A percentile compares a stretch with the other conserved stretches of the same genome.
These are phyloP conservation scores for Champsocephalus gunnari DNA, from an alignment of 2,797 vertebrate species.

Conservation along the genomic window DNA sequence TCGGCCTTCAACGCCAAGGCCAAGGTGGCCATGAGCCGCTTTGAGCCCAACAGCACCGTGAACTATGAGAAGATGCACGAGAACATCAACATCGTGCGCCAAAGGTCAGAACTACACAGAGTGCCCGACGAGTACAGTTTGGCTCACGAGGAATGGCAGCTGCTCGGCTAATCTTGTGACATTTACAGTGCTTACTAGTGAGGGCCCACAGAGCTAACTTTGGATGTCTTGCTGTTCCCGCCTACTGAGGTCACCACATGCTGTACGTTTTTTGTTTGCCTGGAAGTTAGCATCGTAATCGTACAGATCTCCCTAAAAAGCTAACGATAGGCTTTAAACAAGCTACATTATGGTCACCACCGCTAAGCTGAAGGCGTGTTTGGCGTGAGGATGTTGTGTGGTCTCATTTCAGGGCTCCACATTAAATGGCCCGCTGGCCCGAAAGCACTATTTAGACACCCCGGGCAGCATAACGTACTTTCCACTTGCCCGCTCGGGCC, in stretches of 20 bases:
- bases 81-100: slow-evolving; percentile 91
- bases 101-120: slow-evolving; percentile 83
- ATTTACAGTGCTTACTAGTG: slow-evolving; percentile 33
- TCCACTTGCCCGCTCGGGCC: too few relatives aligned
- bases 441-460: too few relatives aligned
- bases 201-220: slow-evolving; percentile 16
- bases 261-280: slow-evolving; percentile 12
- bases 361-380: too few relatives aligned
- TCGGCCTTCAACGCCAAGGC: slow-evolving; percentile 87
- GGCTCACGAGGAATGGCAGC: slow-evolving; percentile 27
- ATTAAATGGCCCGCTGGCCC: too few relatives aligned
- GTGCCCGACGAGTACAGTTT: slow-evolving; percentile 7
- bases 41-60: slow-evolving; percentile 89
- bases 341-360: too few relatives aligned
- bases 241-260: slow-evolving; percentile 4
- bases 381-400: too few relatives aligned
- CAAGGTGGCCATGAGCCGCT: slow-evolving; percentile 95
- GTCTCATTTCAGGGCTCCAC: too few relatives aligned
- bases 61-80: slow-evolving; percentile 89
- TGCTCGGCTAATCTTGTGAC: slow-evolving; percentile 29
- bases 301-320: too few relatives aligned
- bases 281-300: too few relatives aligned
- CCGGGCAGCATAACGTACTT: too few relatives aligned
- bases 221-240: slow-evolving; percentile 19
- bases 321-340: too few relatives aligned